Conservation (phyloP, 1,140 invertebrate genomes). For the Euura saliciscinereae region DNA sequence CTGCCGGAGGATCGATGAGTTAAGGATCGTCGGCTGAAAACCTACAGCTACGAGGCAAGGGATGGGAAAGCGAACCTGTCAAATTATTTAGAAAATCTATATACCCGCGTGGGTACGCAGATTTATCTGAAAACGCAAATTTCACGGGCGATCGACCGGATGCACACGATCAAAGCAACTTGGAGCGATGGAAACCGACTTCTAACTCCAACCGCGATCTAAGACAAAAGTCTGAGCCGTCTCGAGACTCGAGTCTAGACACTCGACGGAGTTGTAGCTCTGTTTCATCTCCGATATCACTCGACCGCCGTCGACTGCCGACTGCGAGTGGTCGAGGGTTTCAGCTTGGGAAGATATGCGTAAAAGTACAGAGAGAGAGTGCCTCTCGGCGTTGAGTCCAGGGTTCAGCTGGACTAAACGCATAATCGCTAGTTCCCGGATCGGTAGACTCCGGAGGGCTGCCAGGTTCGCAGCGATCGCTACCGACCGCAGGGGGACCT, state of each 20-base stretch:
- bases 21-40: neutral
- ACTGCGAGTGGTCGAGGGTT: too few species aligned
- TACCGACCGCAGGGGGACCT: neutral
- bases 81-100: conserved; percentile 52
- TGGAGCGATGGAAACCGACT: neutral
- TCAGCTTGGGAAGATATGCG: too few species aligned
- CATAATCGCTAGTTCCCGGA: too few species aligned
- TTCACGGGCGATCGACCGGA: neutral
- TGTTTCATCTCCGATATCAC: neutral
- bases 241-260: neutral
- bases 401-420: too few species aligned
- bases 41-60: neutral
- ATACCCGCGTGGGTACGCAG: conserved; percentile 16
- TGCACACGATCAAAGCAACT: neutral
- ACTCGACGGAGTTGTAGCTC: neutral
- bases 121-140: too few species aligned
- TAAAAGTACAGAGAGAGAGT: neutral
- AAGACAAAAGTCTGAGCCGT: neutral
- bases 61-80: conserved; percentile 23
- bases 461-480: neutral
- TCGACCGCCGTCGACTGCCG: too few species aligned
- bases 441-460: too few species aligned
- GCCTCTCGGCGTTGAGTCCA: too few species aligned
- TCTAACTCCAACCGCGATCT: neutral
- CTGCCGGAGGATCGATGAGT: conserved; percentile 11